Conservation (phyloP, 2,888 invertebrate genomes). For the Drosophila neotestacea region DNA sequence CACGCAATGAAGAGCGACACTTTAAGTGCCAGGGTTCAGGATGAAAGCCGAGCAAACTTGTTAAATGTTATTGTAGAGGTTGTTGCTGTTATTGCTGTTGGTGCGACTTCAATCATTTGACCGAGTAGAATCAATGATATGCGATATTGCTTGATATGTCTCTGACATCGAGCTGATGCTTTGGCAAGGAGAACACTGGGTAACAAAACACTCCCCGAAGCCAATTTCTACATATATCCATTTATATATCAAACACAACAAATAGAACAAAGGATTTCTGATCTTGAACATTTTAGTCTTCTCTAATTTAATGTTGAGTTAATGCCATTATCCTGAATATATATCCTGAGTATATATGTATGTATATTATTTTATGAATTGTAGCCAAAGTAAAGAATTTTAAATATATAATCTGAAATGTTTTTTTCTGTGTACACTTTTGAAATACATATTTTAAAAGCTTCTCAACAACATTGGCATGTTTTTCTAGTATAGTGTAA, state of each 20-base stretch:
- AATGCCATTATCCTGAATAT: too few relatives aligned
- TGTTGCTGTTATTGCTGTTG: slow-evolving; percentile 14
- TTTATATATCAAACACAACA: too few relatives aligned
- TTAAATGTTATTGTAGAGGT: slow-evolving; percentile 37
- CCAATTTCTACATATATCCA: too few relatives aligned
- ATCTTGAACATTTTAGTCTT: too few relatives aligned
- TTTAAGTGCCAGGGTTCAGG: slow-evolving; percentile 60
- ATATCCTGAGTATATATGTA: too few relatives aligned
- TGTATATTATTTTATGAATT: too few relatives aligned
- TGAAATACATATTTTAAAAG: not conserved
- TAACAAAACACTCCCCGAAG: slow-evolving; percentile 18
- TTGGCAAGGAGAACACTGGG: slow-evolving; percentile 31
- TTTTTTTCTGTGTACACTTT: too few relatives aligned
- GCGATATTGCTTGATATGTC: slow-evolving; percentile 55
- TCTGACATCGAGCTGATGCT: slow-evolving; percentile 46
- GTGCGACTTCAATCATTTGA: slow-evolving; percentile 42
- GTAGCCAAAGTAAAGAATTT: too few relatives aligned
- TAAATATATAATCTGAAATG: too few relatives aligned
- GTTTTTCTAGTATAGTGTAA: slow-evolving; percentile 11
- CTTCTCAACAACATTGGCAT: not conserved
- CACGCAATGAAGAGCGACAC: slow-evolving; percentile 76
- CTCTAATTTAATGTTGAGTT: too few relatives aligned
- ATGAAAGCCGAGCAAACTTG: slow-evolving; percentile 53
- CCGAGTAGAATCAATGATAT: slow-evolving; percentile 56
- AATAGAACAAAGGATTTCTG: too few relatives aligned